Conservation (phyloP, 2,113 vertebrate species). For the Probosciger aterrimus region DNA sequence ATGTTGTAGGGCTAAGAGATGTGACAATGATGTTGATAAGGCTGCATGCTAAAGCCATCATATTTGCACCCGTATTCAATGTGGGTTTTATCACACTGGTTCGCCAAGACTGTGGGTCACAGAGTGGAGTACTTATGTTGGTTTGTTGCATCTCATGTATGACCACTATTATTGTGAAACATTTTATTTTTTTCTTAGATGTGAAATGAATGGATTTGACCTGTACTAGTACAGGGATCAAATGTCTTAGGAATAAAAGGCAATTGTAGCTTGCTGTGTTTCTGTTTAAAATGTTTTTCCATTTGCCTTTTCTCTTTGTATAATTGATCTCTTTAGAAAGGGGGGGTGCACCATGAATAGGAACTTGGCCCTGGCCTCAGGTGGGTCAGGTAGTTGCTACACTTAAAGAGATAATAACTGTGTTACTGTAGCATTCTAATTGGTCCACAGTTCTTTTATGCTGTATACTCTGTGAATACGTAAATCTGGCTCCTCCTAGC, state of each 20-base stretch:
- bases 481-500: background rate
- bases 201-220: background rate
- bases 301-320: background rate
- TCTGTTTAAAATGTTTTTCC: background rate
- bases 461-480: background rate
- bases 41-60: background rate
- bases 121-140: background rate
- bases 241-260: background rate
- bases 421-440: background rate
- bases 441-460: background rate
- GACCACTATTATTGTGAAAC: background rate
- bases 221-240: background rate
- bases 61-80: background rate
- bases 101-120: background rate
- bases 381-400: background rate
- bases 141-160: background rate
- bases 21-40: background rate
- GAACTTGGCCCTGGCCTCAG: background rate
- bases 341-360: fast-evolving
- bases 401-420: background rate
- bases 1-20: background rate
- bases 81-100: background rate
- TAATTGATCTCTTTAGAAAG: background rate
- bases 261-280: background rate
- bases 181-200: background rate